A percentile compares a stretch with the other conserved stretches of the same genome.
Evolutionary conservation across 1,140 invertebrate genomes (phyloP).

Genomic region (Drosophila elegans): DNA sequence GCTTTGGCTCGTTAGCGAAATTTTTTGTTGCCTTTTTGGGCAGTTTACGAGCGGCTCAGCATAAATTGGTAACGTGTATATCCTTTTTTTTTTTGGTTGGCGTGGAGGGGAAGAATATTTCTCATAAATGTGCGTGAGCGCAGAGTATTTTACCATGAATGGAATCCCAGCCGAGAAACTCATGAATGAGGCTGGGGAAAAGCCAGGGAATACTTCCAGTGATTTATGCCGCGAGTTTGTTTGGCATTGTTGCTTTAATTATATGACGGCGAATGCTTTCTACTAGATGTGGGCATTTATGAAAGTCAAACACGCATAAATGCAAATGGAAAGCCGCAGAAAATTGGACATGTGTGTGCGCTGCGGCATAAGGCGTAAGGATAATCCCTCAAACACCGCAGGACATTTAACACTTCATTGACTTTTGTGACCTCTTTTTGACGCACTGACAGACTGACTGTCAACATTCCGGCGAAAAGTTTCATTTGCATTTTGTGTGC

Average conservation of each 20-base stretch:
- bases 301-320: conserved; percentile 65
- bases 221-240: conserved; percentile 76
- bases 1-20: conserved; percentile 60
- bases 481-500: conserved; percentile 60
- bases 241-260: conserved; percentile 70
- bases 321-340: conserved; percentile 64
- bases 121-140: conserved; percentile 71
- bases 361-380: conserved; percentile 14
- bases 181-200: conserved; percentile 44
- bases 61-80: conserved; percentile 51
- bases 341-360: conserved; percentile 44
- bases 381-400: conserved; percentile 48
- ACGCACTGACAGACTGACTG: conserved; percentile 23
- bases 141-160: conserved; percentile 69
- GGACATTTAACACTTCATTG: conserved; percentile 80
- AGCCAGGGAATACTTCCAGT: conserved; percentile 17
- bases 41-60: conserved; percentile 58
- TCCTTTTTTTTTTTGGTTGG: conserved; percentile 15
- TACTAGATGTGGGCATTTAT: conserved; percentile 39
- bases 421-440: conserved; percentile 57
- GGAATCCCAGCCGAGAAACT: conserved; percentile 42
- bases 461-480: conserved; percentile 44
- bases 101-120: conserved; percentile 12
- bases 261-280: conserved; percentile 45
- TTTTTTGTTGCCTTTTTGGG: conserved; percentile 50